A percentile compares a stretch with the other conserved stretches of the same genome.
phyloP scores from a whole-genome alignment of 2,797 vertebrate species.

The Pitangus sulphuratus region DNA sequence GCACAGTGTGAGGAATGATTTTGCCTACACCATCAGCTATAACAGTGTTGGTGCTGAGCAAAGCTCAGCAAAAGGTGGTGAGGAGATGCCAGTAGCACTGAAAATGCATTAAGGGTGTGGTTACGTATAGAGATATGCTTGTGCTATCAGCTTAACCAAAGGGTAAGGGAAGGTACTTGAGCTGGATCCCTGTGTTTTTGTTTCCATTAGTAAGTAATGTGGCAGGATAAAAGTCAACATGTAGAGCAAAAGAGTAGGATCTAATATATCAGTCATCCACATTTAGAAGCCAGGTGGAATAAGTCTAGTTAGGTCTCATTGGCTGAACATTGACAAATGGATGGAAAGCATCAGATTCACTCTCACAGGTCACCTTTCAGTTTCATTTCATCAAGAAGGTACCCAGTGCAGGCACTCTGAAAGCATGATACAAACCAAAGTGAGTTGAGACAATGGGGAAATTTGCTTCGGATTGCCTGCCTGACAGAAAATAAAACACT shows the following conservation, averaged over 20 bases:
- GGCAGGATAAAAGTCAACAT: background rate
- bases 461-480: background rate
- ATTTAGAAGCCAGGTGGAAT: background rate
- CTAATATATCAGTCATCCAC: background rate
- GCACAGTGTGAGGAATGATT: background rate
- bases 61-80: background rate
- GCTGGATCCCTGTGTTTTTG: background rate
- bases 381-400: background rate
- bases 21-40: background rate
- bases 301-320: background rate
- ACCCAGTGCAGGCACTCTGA: background rate
- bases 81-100: background rate
- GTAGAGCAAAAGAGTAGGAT: background rate
- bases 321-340: background rate
- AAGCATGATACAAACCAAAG: background rate
- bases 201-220: background rate
- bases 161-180: background rate
- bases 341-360: background rate
- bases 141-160: background rate
- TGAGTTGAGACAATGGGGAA: background rate
- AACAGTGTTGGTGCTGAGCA: background rate
- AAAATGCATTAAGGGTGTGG: background rate
- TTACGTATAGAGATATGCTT: background rate
- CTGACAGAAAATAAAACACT: background rate
- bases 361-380: background rate